Evolutionary conservation across 2,888 invertebrate genomes (phyloP).

Genomic region (Nomada fucata): DNA sequence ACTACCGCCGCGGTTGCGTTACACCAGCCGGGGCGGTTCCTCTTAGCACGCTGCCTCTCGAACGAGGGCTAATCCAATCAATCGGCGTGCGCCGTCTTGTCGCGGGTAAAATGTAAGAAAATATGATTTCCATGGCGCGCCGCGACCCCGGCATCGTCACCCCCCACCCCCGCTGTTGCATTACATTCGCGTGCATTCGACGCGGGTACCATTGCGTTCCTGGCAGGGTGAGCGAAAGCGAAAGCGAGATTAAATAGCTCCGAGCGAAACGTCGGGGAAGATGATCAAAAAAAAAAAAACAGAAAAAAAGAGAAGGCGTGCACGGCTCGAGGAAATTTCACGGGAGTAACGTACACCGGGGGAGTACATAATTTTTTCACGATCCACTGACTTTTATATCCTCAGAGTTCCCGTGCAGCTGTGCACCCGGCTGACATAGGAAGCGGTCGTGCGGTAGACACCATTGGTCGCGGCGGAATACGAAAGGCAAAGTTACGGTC

Average conservation of each 20-base stretch:
- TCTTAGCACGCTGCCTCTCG: background rate
- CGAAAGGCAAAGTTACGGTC: constrained; percentile 56
- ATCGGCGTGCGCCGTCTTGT: background rate
- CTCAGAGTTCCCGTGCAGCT: constrained; percentile 39
- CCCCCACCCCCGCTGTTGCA: too few relatives aligned
- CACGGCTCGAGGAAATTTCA: background rate
- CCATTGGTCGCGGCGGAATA: constrained; percentile 43
- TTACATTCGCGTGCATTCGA: too few relatives aligned
- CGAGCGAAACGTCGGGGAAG: background rate
- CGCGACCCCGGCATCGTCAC: background rate
- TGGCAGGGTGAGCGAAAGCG: too few relatives aligned
- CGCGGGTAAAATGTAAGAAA: background rate
- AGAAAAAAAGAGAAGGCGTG: background rate
- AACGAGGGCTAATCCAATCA: background rate
- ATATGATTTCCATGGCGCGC: background rate
- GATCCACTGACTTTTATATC: constrained; percentile 49
- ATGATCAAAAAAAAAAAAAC: background rate
- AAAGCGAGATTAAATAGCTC: background rate
- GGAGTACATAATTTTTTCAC: constrained; percentile 36
- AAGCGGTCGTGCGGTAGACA: constrained; percentile 23
- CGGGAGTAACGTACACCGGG: background rate
- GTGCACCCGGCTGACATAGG: constrained; percentile 19
- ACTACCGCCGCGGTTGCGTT: background rate
- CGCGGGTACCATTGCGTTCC: too few relatives aligned
- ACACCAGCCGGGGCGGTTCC: constrained; percentile 8